Conservation (phyloP, 2,113 vertebrate species). For the Apteryx owenii region DNA sequence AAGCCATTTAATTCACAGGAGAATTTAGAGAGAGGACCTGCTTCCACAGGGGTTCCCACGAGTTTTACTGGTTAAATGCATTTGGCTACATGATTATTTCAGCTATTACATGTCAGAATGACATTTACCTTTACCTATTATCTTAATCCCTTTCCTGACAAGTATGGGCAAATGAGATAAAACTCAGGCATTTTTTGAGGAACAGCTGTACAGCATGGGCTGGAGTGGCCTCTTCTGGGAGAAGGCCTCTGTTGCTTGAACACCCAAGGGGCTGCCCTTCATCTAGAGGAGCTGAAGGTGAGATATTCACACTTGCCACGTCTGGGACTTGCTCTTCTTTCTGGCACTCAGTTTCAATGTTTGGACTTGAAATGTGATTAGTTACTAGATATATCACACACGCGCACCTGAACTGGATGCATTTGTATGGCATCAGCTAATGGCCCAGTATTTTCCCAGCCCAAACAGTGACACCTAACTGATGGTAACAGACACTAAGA, state of each 20-base stretch:
- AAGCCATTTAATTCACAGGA: background rate
- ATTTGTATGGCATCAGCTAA: background rate
- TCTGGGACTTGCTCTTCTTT: background rate
- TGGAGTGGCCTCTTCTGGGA: background rate
- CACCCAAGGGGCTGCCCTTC: background rate
- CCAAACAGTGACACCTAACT: background rate
- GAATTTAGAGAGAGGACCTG: background rate
- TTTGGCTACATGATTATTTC: fast-evolving
- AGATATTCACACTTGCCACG: background rate
- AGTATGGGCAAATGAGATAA: background rate
- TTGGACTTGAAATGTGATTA: background rate
- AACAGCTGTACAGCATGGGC: background rate
- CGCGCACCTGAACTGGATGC: fast-evolving
- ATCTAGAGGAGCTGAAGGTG: background rate
- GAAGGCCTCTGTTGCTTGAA: too few relatives aligned
- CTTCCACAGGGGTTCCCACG: background rate
- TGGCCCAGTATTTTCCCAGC: background rate
- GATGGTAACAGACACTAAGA: background rate
- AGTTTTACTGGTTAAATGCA: background rate
- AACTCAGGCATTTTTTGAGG: fast-evolving
- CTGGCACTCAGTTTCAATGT: background rate
- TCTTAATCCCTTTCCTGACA: background rate
- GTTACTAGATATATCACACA: background rate
- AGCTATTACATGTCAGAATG: background rate
- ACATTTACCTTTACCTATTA: background rate